Percentiles rank a stretch among this genome's conserved stretches.
These are phyloP conservation scores for Aplysia californica DNA, from an alignment of 1,140 invertebrate genomes.

Conservation along the genomic window DNA sequence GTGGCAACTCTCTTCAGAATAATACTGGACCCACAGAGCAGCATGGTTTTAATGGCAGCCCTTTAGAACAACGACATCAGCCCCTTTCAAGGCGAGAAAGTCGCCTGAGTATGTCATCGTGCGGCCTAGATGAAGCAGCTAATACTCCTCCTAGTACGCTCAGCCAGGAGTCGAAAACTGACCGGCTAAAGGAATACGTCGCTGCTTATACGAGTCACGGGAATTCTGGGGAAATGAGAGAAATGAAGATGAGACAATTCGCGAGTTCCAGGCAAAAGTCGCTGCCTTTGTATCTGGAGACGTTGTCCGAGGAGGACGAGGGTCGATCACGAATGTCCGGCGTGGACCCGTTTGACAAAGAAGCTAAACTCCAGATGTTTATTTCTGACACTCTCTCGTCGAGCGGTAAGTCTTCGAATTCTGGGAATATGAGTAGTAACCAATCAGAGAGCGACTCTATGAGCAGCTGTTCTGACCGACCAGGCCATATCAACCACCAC, in stretches of 20 bases:
- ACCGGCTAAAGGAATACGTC: slow-evolving; percentile 28
- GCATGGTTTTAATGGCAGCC: background rate
- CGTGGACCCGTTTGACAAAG: slow-evolving; percentile 30
- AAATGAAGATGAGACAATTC: slow-evolving; percentile 45
- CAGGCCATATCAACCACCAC: background rate
- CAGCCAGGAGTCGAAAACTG: background rate
- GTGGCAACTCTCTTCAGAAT: background rate
- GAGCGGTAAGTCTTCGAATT: background rate
- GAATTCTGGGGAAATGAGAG: background rate
- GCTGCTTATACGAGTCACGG: slow-evolving; percentile 5
- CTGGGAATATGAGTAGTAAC: background rate
- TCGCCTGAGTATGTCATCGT: background rate
- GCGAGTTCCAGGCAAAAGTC: slow-evolving; percentile 51
- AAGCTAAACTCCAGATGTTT: slow-evolving; percentile 21
- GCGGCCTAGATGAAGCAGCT: background rate
- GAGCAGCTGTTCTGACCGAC: background rate
- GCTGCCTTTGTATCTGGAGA: slow-evolving; percentile 56
- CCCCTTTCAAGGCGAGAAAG: background rate
- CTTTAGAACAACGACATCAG: background rate
- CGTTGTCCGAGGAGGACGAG: slow-evolving; percentile 58
- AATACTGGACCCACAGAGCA: background rate
- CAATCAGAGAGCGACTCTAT: slow-evolving; percentile 8
- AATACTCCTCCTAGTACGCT: background rate
- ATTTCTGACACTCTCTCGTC: background rate
- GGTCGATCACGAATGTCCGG: slow-evolving; percentile 29